Base-by-base conservation (phyloP, 2,888 invertebrate genomes). In the Corbicula japonica region DNA sequence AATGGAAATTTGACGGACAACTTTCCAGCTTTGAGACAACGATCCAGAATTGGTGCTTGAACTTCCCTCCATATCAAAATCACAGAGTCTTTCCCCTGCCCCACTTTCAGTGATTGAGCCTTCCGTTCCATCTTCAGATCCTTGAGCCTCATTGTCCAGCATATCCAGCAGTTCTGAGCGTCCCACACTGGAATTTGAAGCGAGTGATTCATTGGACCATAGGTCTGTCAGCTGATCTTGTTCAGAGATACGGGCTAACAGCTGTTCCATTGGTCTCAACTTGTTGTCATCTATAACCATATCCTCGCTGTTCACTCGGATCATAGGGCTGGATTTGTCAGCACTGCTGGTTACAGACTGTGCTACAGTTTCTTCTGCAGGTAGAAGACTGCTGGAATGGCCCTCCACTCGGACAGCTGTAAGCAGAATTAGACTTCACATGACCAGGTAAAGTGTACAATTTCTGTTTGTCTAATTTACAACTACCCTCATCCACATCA, bases 151-250 rank as follows among this genome's bases (percentile, higher is more conserved):
- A n/a, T 77, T 69, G 8, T 80, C 83, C 10, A 68, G 63, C 15
- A 73, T 66, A 23, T 84, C 84, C 30, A 81, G 63, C 2, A 80
- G 34, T 15, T 84, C 83, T 3, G 38, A 32, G 56, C 76, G 72
- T 23, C 80, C 85, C 28, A 87, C 54, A 60, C 82, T 84, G 0
- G 77, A 75, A 28, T 76, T 75, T 23, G 85, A 85, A 2, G 87
- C 87, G 34, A 87, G 38, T 0, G 87, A 87, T 62, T 87, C 87
- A 48, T 87, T 87, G 0, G 87, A 87, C 86, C 86, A 86, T 1
- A 73, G 46, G 21, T 82, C 80, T 15, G 60, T 61, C 26, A 56
- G 56, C 32, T 71, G 62, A 50, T 74, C 74, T 10, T 65, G 30
- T 15, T 78, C 41, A n/a, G 38, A 35, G 34, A 60, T n/a, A n/a